These are phyloP conservation scores for Fragum whitleyi DNA, from an alignment of 2,888 invertebrate species.

Conservation along the genomic window DNA sequence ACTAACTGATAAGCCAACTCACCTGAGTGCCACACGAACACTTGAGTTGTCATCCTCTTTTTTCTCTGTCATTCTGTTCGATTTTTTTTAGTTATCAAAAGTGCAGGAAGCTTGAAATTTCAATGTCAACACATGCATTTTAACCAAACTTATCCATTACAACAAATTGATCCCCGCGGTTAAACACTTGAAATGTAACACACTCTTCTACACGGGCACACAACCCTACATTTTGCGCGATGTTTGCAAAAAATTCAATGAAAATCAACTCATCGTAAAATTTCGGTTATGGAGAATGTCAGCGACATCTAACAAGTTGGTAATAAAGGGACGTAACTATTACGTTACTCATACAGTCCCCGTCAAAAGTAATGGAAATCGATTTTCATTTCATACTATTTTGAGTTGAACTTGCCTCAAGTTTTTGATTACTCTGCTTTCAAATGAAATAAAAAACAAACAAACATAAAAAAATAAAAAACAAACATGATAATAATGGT, in stretches of 20 bases:
- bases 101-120: constrained; percentile 6
- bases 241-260: background rate
- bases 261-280: background rate
- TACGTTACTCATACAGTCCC: background rate
- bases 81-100: background rate
- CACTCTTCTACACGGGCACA: background rate
- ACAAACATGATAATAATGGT: no score
- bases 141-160: constrained; percentile 10
- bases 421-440: no score
- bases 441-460: no score
- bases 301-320: background rate
- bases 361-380: constrained; percentile 8
- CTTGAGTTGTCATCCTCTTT: constrained; percentile 24
- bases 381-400: no score
- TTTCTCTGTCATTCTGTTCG: constrained; percentile 9
- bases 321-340: constrained; percentile 15
- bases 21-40: constrained; percentile 23
- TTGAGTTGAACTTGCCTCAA: no score
- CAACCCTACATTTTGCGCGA: constrained; percentile 1
- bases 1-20: background rate
- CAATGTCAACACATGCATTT: constrained; percentile 6
- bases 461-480: no score
- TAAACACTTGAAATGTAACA: background rate
- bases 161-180: background rate
- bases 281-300: background rate